Evolutionary conservation across 2,797 vertebrate genomes (phyloP), one percentile per base, ranked within the genome.

Genomic region (Cynopterus sphinx): DNA sequence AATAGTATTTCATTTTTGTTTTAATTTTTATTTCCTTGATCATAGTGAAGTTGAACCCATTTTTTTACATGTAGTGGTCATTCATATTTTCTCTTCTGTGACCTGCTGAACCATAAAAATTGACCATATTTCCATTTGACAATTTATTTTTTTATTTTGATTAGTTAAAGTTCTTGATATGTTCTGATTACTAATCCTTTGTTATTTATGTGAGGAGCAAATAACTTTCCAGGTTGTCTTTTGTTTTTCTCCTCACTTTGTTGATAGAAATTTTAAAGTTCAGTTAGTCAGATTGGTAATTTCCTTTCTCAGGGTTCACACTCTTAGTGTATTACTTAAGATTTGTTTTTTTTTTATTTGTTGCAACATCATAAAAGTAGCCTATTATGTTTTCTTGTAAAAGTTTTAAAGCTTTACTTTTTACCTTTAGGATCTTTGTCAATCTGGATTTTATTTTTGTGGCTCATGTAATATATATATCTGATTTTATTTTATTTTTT

Each of bases 381-480:
- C 26, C 12, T 57, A 9, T 36, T 41, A 46, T 19, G 5, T 57
- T 95, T 57, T 51, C 28, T 77, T 59, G 22, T 87, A 53, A 75
- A 24, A 9, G 3, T 84, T 96, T 93, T 77, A 84, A 94, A 77
- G 33, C 36, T 90, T 77, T 87, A 2, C 3, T 92, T 81, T 74
- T 87, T 85, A 68, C 11, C 16, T 46, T 31, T 68, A 87, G 22
- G 19, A 65, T 16, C 16, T 53, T 51, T 4, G 3, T 51, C 49
- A 81, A 46, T 59, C 83, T 53, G 28, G 26, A 26, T 81, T 94
- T 95, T 84, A 77, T 53, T 92, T 96, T 74, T 61, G 28, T 53
- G 9, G 63, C 16, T 53, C n/a, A 74, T 71, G 3, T 83, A 41
- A 61, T 61, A 31, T 61, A 61, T 15, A 12, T 24, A 53, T 71